These are phyloP conservation scores for Pomacea maculata DNA, from an alignment of 1,140 invertebrate genomes.

Conservation along the genomic window DNA sequence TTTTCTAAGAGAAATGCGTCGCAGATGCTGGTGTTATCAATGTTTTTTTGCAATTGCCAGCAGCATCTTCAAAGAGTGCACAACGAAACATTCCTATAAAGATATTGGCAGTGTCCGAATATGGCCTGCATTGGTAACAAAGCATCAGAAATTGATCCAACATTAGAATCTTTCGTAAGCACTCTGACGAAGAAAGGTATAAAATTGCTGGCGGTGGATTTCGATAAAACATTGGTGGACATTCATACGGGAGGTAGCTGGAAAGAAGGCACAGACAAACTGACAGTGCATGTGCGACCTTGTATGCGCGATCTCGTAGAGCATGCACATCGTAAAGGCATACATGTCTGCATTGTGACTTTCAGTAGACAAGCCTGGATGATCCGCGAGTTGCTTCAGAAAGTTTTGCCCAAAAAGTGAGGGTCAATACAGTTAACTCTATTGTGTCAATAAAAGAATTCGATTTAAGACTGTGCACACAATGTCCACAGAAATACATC, in stretches of 20 bases:
- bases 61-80: neutral
- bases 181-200: slow-evolving; percentile 50
- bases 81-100: too few species aligned
- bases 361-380: slow-evolving; percentile 57
- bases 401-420: slow-evolving; percentile 47
- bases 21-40: neutral
- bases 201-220: slow-evolving; percentile 61
- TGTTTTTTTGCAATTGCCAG: slow-evolving; percentile 6
- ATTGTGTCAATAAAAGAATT: too few species aligned
- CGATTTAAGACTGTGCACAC: too few species aligned
- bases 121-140: slow-evolving; percentile 1
- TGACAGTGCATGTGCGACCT: slow-evolving; percentile 54
- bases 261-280: slow-evolving; percentile 53
- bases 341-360: slow-evolving; percentile 61
- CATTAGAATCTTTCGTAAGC: slow-evolving; percentile 37
- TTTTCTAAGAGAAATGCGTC: neutral
- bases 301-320: slow-evolving; percentile 59
- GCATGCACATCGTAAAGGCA: slow-evolving; percentile 43
- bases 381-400: slow-evolving; percentile 58
- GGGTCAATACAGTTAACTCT: neutral
- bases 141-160: slow-evolving; percentile 25
- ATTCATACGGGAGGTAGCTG: slow-evolving; percentile 63
- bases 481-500: too few species aligned
- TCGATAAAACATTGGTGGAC: slow-evolving; percentile 61
- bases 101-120: slow-evolving; percentile 15